A percentile compares a stretch with the other conserved stretches of the same genome.
Conservation (phyloP, 2,797 vertebrate species). For the Simalia tracyae region DNA sequence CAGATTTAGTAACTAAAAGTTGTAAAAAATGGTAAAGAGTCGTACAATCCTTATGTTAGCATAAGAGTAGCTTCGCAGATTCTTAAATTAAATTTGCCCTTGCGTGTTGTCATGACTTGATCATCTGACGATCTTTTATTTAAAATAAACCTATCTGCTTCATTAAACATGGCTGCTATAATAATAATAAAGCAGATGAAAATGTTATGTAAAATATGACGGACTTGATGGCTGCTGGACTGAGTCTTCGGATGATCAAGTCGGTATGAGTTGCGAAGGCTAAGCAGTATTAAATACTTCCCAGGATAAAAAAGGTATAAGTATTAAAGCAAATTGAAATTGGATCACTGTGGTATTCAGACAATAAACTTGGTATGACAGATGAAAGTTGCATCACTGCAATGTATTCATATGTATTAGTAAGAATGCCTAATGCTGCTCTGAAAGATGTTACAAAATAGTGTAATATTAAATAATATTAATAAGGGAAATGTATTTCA, state of each 20-base stretch:
- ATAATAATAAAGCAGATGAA: constrained; percentile 78
- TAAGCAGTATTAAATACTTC: constrained; percentile 74
- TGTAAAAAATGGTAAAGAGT: constrained; percentile 83
- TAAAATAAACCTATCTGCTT: constrained; percentile 81
- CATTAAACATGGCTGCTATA: constrained; percentile 82
- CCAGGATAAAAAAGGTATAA: constrained; percentile 67
- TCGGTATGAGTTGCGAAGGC: constrained; percentile 67
- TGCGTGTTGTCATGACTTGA: constrained; percentile 79
- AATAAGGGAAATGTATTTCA: constrained; percentile 74
- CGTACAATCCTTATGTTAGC: constrained; percentile 82
- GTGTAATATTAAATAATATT: constrained; percentile 74
- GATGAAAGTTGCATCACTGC: constrained; percentile 66
- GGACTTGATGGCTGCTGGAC: constrained; percentile 84
- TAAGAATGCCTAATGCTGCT: constrained; percentile 73
- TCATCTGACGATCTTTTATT: constrained; percentile 82
- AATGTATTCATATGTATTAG: constrained; percentile 68
- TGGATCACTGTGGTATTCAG: constrained; percentile 69
- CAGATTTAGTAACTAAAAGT: constrained; percentile 82
- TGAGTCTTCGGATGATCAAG: constrained; percentile 77
- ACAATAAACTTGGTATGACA: constrained; percentile 68
- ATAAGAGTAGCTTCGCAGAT: constrained; percentile 76
- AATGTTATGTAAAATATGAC: constrained; percentile 79
- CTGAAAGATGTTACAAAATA: constrained; percentile 72
- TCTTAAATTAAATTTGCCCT: constrained; percentile 83
- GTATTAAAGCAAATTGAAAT: constrained; percentile 57